These are phyloP conservation scores for Protodeltote pygarga DNA, from an alignment of 2,888 invertebrate species.

Conservation along the genomic window DNA sequence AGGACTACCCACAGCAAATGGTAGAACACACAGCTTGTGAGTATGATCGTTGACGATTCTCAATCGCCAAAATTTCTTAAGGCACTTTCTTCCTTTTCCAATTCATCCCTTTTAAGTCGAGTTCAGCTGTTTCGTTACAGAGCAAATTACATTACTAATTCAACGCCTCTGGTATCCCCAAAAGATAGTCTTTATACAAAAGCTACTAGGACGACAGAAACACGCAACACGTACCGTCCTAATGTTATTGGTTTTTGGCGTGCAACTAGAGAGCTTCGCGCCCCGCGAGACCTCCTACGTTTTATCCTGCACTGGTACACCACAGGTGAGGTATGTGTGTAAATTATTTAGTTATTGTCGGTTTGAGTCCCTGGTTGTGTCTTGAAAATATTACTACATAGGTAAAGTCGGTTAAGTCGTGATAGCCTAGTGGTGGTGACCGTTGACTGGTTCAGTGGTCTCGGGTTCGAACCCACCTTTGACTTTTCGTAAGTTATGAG, in stretches of 20 bases:
- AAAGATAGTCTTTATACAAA: conserved; percentile 30
- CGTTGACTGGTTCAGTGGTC: no score
- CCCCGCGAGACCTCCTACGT: conserved; percentile 73
- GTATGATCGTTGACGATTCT: not conserved
- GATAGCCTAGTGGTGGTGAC: no score
- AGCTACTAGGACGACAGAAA: conserved; percentile 66
- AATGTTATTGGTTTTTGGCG: conserved; percentile 83
- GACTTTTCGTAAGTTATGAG: no score
- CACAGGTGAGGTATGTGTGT: conserved; percentile 64
- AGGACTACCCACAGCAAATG: no score
- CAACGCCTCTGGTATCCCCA: conserved; percentile 29
- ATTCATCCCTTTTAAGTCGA: no score
- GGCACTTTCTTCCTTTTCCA: not conserved
- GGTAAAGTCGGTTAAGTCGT: no score
- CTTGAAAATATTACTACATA: conserved; percentile 1
- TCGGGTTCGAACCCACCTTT: no score
- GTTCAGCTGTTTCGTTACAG: conserved; percentile 11
- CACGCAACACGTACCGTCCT: conserved; percentile 70
- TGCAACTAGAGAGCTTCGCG: conserved; percentile 55
- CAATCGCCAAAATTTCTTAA: not conserved
- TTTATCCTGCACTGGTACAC: conserved; percentile 71
- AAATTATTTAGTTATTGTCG: conserved; percentile 66
- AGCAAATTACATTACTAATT: conserved; percentile 40
- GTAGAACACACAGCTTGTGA: no score
- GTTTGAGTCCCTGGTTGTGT: conserved; percentile 51